These are phyloP conservation scores for Rhopalosiphum padi DNA, from an alignment of 1,140 invertebrate genomes.

Conservation along the genomic window DNA sequence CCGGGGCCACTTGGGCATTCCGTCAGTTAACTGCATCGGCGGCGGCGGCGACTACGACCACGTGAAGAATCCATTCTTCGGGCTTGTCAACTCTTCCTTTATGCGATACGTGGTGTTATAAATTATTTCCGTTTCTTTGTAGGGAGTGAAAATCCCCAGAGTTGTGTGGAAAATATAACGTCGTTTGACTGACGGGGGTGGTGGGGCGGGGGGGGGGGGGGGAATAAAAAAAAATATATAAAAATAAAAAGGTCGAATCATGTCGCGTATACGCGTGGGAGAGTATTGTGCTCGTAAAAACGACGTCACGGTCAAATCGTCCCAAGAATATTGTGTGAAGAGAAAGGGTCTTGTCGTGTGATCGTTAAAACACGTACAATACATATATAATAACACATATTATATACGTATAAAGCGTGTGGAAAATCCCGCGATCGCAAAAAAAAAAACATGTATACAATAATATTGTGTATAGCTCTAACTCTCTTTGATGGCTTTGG, in stretches of 20 bases:
- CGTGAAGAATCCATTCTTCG: conserved; percentile 53
- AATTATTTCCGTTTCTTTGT: conserved; percentile 57
- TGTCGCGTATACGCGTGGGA: conserved; percentile 30
- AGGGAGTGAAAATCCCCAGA: conserved; percentile 42
- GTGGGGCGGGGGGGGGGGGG: no score
- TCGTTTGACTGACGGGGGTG: no score
- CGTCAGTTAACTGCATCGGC: not conserved
- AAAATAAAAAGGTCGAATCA: conserved; percentile 48
- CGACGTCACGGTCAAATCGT: conserved; percentile 50
- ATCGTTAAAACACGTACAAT: not conserved
- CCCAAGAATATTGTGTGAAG: not conserved
- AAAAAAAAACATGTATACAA: not conserved
- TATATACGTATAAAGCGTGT: not conserved
- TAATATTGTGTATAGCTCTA: not conserved
- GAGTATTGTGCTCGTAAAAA: conserved; percentile 49
- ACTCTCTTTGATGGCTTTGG: not conserved
- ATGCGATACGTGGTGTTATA: conserved; percentile 51
- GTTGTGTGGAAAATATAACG: conserved; percentile 5
- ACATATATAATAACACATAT: not conserved
- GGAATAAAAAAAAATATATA: conserved; percentile 32
- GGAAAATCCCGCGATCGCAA: conserved; percentile 14
- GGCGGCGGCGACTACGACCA: conserved; percentile 5
- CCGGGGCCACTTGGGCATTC: conserved; percentile 39
- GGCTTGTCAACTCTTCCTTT: conserved; percentile 49
- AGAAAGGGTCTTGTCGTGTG: not conserved